Evolutionary conservation across 2,113 vertebrate genomes (phyloP).

Genomic region (Suricata suricatta): DNA sequence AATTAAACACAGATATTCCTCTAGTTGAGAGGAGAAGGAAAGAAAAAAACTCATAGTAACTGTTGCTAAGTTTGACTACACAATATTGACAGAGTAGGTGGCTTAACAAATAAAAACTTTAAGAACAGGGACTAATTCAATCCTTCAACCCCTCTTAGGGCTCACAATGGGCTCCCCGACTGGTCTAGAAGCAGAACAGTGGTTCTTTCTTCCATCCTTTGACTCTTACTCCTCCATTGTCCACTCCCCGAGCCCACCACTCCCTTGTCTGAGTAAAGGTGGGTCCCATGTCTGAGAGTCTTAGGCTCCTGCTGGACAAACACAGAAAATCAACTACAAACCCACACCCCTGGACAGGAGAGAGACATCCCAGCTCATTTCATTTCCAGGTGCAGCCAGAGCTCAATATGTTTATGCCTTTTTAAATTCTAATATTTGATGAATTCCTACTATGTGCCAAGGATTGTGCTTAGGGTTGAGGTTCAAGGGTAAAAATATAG

Average conservation of each 20-base stretch:
- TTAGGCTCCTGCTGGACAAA: not conserved
- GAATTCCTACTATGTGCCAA: not conserved
- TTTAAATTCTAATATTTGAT: not conserved
- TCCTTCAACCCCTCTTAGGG: not conserved
- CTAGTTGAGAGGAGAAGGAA: not conserved
- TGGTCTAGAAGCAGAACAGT: not conserved
- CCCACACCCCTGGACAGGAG: not conserved
- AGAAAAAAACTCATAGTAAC: slow-evolving; percentile 22
- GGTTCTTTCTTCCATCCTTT: not conserved
- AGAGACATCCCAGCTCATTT: not conserved
- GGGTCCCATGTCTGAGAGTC: not conserved
- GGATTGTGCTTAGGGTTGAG: not conserved
- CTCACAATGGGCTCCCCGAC: not conserved
- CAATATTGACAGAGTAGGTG: not conserved
- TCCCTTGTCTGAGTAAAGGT: not conserved
- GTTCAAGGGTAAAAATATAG: not conserved
- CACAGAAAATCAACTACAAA: not conserved
- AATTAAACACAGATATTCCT: not conserved
- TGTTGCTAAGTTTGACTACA: slow-evolving; percentile 51
- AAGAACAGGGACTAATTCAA: not conserved
- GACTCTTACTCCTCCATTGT: not conserved
- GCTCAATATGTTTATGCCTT: not conserved
- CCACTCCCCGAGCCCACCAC: not conserved
- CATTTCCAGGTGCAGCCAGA: not conserved
- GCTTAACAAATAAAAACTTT: slow-evolving; percentile 23